Evolutionary conservation across 2,113 vertebrate genomes (phyloP).

Genomic region (Myocastor coypus): DNA sequence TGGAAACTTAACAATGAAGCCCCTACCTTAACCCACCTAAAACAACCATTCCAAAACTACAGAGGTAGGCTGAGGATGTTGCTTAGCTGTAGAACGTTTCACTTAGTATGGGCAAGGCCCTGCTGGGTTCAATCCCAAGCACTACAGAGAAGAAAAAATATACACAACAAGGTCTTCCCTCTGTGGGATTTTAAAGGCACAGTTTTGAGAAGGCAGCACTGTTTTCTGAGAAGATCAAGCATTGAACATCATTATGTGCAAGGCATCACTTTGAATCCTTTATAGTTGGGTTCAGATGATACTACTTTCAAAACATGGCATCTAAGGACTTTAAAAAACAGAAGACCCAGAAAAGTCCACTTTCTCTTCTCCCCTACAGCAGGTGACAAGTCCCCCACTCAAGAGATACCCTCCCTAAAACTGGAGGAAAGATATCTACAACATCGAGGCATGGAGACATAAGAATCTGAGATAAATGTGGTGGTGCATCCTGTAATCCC

Average conservation of each 20-base stretch:
- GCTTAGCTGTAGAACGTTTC: background rate
- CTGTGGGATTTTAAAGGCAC: constrained; percentile 47
- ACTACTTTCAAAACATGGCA: background rate
- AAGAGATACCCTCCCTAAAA: background rate
- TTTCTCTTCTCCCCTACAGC: background rate
- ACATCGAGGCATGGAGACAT: background rate
- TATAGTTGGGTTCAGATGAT: background rate
- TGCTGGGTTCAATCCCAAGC: background rate
- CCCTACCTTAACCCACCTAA: background rate
- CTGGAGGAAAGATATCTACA: background rate
- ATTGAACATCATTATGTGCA: background rate
- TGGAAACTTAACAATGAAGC: constrained; percentile 25
- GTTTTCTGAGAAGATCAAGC: constrained; percentile 44
- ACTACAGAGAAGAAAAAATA: background rate
- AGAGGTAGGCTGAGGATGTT: background rate
- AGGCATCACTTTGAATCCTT: constrained; percentile 24
- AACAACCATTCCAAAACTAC: background rate
- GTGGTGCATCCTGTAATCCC: background rate
- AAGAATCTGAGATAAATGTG: background rate
- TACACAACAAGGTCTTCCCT: constrained; percentile 26
- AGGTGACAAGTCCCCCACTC: background rate
- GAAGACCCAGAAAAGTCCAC: background rate
- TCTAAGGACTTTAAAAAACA: background rate
- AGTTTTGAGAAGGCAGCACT: constrained; percentile 38
- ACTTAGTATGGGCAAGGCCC: background rate